phyloP scores from a whole-genome alignment of 2,113 vertebrate species.

The Cyphomyrus plagiostoma region DNA sequence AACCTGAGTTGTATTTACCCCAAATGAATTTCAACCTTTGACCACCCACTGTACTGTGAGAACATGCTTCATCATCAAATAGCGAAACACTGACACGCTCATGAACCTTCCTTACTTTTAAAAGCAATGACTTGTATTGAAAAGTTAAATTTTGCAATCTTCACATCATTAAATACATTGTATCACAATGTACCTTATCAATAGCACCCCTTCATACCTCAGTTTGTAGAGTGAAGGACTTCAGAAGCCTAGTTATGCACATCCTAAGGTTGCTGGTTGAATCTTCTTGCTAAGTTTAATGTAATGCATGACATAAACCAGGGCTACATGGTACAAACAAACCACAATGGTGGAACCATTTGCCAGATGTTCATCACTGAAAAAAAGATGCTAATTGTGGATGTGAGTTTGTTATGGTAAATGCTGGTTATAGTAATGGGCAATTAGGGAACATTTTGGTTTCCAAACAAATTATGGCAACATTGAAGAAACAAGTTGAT shows the following conservation, averaged over 20 bases:
- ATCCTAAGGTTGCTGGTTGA: neutral
- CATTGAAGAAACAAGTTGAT: neutral
- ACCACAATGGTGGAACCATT: neutral
- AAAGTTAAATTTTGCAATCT: neutral
- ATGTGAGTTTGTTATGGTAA: neutral
- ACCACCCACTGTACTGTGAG: constrained; percentile 20
- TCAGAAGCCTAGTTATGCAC: neutral
- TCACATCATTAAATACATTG: neutral
- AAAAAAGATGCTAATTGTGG: neutral
- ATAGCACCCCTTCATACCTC: neutral
- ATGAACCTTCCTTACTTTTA: neutral
- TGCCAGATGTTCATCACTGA: neutral
- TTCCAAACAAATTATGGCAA: neutral
- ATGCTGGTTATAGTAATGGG: neutral
- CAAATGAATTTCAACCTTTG: constrained; percentile 38
- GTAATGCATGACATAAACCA: neutral
- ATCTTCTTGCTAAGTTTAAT: neutral
- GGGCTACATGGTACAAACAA: neutral
- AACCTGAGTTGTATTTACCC: constrained; percentile 40
- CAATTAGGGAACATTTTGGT: neutral
- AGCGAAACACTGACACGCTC: neutral
- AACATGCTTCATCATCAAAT: neutral
- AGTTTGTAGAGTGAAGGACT: neutral
- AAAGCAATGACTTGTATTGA: neutral
- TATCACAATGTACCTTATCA: neutral